Percentiles rank a stretch among this genome's conserved stretches.
Conservation (phyloP, 2,797 vertebrate species). For the Enteromius unitaeniatus region DNA sequence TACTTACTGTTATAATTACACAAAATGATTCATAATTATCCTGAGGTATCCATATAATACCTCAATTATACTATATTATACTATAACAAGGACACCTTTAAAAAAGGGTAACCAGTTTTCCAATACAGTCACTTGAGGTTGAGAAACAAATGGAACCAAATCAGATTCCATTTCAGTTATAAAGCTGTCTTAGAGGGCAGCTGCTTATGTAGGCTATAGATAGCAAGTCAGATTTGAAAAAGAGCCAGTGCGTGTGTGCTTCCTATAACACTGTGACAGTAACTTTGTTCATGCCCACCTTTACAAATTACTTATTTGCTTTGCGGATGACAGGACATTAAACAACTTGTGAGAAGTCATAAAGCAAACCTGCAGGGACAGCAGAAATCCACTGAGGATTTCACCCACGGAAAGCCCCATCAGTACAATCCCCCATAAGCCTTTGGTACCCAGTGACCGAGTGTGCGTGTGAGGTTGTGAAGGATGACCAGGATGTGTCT, state of each 20-base stretch:
- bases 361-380: slow-evolving; percentile 31
- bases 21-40: background rate
- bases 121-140: background rate
- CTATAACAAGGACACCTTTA: background rate
- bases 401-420: slow-evolving; percentile 34
- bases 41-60: too few species aligned
- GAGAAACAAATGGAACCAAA: background rate
- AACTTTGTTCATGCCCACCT: slow-evolving; percentile 28
- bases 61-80: background rate
- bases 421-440: slow-evolving; percentile 50
- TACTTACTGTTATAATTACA: background rate
- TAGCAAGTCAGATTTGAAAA: background rate
- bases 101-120: background rate
- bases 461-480: slow-evolving; percentile 26
- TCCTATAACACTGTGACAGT: slow-evolving; percentile 14
- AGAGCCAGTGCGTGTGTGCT: slow-evolving; percentile 11
- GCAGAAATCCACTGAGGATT: slow-evolving; percentile 36
- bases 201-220: background rate
- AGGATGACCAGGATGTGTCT: slow-evolving; percentile 56
- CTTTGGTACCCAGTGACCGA: slow-evolving; percentile 33
- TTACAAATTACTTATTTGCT: slow-evolving; percentile 42
- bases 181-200: background rate
- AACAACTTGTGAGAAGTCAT: slow-evolving; percentile 20
- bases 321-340: background rate
- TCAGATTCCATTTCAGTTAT: background rate